A percentile compares a stretch with the other conserved stretches of the same genome.
Evolutionary conservation across 2,797 vertebrate species (phyloP).

Genomic region (Pangasius macronema): DNA sequence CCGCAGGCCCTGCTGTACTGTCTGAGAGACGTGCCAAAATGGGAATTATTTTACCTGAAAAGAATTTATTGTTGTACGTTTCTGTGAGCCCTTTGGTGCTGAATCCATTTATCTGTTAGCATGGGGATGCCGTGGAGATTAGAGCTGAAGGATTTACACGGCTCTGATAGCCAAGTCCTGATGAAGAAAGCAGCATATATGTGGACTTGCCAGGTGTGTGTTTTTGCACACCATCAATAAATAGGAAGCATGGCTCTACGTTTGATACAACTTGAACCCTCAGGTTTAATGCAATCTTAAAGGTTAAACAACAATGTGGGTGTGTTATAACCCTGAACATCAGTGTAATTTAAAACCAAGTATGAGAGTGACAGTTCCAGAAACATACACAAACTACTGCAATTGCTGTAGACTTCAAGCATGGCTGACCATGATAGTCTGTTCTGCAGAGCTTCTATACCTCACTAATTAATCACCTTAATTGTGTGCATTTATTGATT

Average conservation of each 20-base stretch:
- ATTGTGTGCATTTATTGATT: conserved; percentile 45
- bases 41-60: conserved; percentile 59
- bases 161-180: conserved; percentile 29
- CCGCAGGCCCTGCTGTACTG: conserved; percentile 50
- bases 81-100: conserved; percentile 50
- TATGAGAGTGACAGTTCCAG: conserved; percentile 4
- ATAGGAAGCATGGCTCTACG: neutral
- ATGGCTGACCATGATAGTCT: neutral
- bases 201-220: conserved; percentile 10
- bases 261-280: conserved; percentile 27
- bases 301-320: conserved; percentile 1
- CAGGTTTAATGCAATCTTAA: conserved; percentile 16
- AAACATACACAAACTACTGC: neutral
- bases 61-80: conserved; percentile 59
- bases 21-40: conserved; percentile 59
- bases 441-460: conserved; percentile 16
- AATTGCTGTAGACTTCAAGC: conserved; percentile 15
- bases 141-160: conserved; percentile 51
- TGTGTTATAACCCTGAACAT: neutral
- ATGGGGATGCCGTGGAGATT: conserved; percentile 41
- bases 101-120: conserved; percentile 51
- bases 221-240: conserved; percentile 2
- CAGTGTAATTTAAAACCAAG: conserved; percentile 24
- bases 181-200: conserved; percentile 20
- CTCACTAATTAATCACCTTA: conserved; percentile 51